A percentile compares a stretch with the other conserved stretches of the same genome.
These are phyloP conservation scores for Mesoclemmys tuberculata DNA, from an alignment of 2,113 vertebrate species.

Conservation along the genomic window DNA sequence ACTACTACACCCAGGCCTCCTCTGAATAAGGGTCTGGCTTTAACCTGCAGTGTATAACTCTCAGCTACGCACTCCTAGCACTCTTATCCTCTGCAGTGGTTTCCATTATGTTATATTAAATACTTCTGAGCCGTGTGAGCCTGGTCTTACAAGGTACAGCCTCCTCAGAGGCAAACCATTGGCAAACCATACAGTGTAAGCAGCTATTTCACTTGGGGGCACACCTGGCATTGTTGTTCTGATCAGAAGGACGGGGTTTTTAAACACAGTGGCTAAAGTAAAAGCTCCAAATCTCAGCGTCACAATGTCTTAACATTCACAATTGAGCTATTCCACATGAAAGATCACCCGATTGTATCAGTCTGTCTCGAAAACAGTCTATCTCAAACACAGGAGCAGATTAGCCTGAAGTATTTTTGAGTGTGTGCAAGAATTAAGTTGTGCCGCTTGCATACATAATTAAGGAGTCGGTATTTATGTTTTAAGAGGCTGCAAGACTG, in stretches of 20 bases:
- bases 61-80: neutral
- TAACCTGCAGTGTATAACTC: neutral
- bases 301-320: neutral
- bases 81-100: neutral
- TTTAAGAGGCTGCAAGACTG: neutral
- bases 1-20: neutral
- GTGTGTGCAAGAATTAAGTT: conserved; percentile 21
- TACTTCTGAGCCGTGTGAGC: neutral
- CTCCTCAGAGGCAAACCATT: conserved; percentile 11
- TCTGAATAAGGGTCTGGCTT: neutral
- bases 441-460: conserved; percentile 23
- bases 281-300: conserved; percentile 2
- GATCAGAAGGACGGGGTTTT: neutral
- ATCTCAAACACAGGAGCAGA: conserved; percentile 39
- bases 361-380: conserved; percentile 48
- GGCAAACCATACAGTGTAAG: neutral
- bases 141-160: neutral
- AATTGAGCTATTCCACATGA: neutral
- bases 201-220: neutral
- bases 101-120: neutral
- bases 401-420: conserved; percentile 21
- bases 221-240: neutral
- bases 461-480: neutral
- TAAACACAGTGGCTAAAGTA: neutral
- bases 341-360: conserved; percentile 39